These are phyloP conservation scores for Drosophila greeni DNA, from an alignment of 2,888 invertebrate genomes.

Conservation along the genomic window DNA sequence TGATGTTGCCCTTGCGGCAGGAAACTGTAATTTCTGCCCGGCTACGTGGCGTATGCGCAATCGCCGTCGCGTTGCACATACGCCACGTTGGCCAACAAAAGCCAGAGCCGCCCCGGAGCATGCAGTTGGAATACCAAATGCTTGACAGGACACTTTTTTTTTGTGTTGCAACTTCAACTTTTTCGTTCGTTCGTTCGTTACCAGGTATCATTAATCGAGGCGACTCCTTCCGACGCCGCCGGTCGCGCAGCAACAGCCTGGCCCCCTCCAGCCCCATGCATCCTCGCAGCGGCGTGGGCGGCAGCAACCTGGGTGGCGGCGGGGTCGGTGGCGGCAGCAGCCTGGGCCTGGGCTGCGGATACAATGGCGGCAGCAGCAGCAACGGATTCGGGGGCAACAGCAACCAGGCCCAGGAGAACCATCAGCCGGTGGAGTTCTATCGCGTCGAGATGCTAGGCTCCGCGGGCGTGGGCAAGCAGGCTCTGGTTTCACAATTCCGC, in stretches of 20 bases:
- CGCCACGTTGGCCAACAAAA: conserved; percentile 37
- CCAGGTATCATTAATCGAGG: conserved; percentile 95
- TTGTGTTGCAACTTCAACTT: conserved; percentile 18
- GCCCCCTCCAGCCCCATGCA: conserved; percentile 83
- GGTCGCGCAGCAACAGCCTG: conserved; percentile 90
- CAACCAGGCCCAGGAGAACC: conserved; percentile 60
- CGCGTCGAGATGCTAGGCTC: conserved; percentile 89
- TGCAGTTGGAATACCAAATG: conserved; percentile 39
- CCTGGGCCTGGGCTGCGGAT: conserved; percentile 52
- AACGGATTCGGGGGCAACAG: conserved; percentile 54
- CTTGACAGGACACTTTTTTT: conserved; percentile 8
- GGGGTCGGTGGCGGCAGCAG: conserved; percentile 57
- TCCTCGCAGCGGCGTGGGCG: conserved; percentile 70
- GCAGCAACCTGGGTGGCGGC: conserved; percentile 44
- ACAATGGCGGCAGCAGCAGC: conserved; percentile 60
- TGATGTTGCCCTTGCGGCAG: conserved; percentile 40
- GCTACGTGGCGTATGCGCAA: conserved; percentile 59
- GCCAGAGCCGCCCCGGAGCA: conserved; percentile 4
- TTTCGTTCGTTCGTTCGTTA: background rate
- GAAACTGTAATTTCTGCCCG: conserved; percentile 42
- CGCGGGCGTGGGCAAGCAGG: conserved; percentile 90
- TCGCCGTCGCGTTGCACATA: conserved; percentile 41
- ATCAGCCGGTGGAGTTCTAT: conserved; percentile 81
- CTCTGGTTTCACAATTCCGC: conserved; percentile 92
- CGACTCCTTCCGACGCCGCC: conserved; percentile 92